Percentiles rank a stretch among this genome's conserved stretches.
Evolutionary conservation across 1,140 invertebrate species (phyloP).

Genomic region (Macrobrachium rosenbergii): DNA sequence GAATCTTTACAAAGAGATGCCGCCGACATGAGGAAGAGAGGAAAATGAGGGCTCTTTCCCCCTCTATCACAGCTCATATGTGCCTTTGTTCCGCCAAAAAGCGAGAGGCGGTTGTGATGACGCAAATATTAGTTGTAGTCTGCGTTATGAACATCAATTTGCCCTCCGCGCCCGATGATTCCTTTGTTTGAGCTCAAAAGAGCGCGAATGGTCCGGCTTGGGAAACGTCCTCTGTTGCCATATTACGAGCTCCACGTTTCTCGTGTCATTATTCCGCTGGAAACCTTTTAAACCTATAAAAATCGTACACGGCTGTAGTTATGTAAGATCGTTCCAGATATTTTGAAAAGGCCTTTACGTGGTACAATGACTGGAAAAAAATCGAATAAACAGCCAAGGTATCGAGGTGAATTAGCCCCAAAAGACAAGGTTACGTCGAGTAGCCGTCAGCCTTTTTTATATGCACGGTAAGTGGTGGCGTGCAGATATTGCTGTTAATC

Average conservation of each 20-base stretch:
- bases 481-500: constrained; percentile 45
- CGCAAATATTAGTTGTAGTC: constrained; percentile 62
- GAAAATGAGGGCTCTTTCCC: constrained; percentile 8
- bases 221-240: constrained; percentile 51
- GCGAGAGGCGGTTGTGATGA: constrained; percentile 49
- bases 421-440: neutral
- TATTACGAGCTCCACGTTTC: neutral
- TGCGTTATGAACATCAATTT: constrained; percentile 62
- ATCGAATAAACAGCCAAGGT: too few relatives aligned
- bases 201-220: constrained; percentile 51
- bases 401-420: neutral
- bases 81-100: constrained; percentile 52
- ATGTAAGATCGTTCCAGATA: too few relatives aligned
- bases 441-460: constrained; percentile 20
- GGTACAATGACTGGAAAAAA: too few relatives aligned
- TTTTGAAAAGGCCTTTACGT: too few relatives aligned
- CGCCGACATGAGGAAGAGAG: constrained; percentile 3
- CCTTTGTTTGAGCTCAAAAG: constrained; percentile 62
- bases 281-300: too few relatives aligned
- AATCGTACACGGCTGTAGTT: too few relatives aligned
- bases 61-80: constrained; percentile 5
- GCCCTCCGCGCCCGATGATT: constrained; percentile 48
- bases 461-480: constrained; percentile 1
- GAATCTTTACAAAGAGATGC: too few relatives aligned
- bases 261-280: too few relatives aligned